phyloP scores from a whole-genome alignment of 2,797 vertebrate species.

The Gymnocypris eckloni region DNA sequence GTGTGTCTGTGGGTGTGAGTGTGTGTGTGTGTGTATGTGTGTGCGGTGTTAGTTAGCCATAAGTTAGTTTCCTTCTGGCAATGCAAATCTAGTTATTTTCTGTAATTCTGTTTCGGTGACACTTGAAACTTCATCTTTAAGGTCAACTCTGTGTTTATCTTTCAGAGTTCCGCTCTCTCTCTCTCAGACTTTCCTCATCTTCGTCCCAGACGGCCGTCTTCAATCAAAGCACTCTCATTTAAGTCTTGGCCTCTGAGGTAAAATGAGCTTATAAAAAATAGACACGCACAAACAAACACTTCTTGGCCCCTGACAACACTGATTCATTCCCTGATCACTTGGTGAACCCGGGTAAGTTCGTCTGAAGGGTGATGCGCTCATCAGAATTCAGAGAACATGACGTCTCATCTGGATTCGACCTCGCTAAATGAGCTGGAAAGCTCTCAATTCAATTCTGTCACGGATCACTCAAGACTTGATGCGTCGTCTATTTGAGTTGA shows the following conservation, averaged over 20 bases:
- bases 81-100: neutral
- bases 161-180: neutral
- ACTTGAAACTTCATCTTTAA: neutral
- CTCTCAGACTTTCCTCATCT: slow-evolving; percentile 50
- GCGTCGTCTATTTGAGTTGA: slow-evolving; percentile 34
- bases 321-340: slow-evolving; percentile 51
- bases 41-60: neutral
- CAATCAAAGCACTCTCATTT: slow-evolving; percentile 55
- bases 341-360: slow-evolving; percentile 27
- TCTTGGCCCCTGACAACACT: slow-evolving; percentile 18
- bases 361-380: slow-evolving; percentile 51
- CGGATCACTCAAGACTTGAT: slow-evolving; percentile 49
- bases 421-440: slow-evolving; percentile 49
- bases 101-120: neutral
- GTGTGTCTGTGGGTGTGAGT: no score
- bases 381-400: slow-evolving; percentile 49
- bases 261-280: slow-evolving; percentile 29
- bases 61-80: neutral
- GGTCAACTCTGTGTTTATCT: neutral
- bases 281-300: slow-evolving; percentile 42
- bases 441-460: slow-evolving; percentile 49
- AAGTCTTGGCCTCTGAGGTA: slow-evolving; percentile 33
- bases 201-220: slow-evolving; percentile 53
- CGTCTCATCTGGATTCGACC: slow-evolving; percentile 38
- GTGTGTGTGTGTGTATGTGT: no score